Evolutionary conservation across 2,888 invertebrate genomes (phyloP).

Genomic region (Zygaena filipendulae): DNA sequence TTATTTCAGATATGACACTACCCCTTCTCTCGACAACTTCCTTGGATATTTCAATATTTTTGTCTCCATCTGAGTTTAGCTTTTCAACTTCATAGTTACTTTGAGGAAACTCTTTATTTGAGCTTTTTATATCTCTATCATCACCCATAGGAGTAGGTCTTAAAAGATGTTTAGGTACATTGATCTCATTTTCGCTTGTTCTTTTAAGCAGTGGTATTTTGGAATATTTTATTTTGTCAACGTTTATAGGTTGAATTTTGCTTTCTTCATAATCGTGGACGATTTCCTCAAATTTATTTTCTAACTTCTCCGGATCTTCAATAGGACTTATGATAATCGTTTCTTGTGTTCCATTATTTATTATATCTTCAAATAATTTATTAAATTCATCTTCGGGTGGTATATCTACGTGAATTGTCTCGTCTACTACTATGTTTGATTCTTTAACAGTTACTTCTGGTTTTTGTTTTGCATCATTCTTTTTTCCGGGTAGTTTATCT

Average conservation of each 20-base stretch:
- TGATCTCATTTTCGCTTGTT: slow-evolving; percentile 32
- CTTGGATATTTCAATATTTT: too few relatives aligned
- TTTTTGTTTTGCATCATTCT: slow-evolving; percentile 16
- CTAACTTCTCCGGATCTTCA: slow-evolving; percentile 38
- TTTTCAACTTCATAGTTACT: too few relatives aligned
- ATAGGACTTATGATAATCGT: slow-evolving; percentile 26
- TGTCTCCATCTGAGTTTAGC: too few relatives aligned
- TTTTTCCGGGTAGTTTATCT: not conserved
- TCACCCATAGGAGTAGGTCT: too few relatives aligned
- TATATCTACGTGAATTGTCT: too few relatives aligned
- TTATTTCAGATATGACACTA: too few relatives aligned
- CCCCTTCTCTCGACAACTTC: too few relatives aligned
- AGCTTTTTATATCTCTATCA: too few relatives aligned
- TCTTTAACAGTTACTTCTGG: slow-evolving; percentile 2
- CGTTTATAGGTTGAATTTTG: slow-evolving; percentile 22
- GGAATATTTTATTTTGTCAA: slow-evolving; percentile 27
- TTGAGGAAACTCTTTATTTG: slow-evolving; percentile 17
- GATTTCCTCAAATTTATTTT: slow-evolving; percentile 48
- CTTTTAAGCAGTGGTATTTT: slow-evolving; percentile 41
- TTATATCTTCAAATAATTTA: slow-evolving; percentile 44
- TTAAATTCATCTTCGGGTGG: slow-evolving; percentile 45
- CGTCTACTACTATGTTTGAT: too few relatives aligned
- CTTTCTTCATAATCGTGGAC: slow-evolving; percentile 47
- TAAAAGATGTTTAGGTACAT: slow-evolving; percentile 19
- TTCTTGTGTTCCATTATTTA: slow-evolving; percentile 18